Evolutionary conservation across 1,140 invertebrate species (phyloP), one percentile per base, ranked within the genome.

Genomic region (Campoletis sonorensis): DNA sequence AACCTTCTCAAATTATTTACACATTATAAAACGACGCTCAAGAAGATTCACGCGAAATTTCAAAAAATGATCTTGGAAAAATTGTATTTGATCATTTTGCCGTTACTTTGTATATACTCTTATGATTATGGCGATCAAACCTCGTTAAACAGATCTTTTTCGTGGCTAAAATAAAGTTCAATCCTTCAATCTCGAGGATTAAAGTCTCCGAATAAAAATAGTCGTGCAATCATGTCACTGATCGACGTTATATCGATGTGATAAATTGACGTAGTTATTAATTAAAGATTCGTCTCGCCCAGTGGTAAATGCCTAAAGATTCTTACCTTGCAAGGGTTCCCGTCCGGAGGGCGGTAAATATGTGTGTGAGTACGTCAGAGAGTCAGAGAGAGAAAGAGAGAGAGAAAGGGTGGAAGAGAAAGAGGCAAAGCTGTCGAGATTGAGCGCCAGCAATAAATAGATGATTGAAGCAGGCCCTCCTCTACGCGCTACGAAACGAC

Each of bases 371-470:
- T n/a, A n/a, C n/a, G n/a, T n/a, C n/a, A n/a, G n/a, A n/a, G n/a
- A n/a, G n/a, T n/a, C n/a, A n/a, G n/a, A n/a, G n/a, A n/a, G n/a
- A n/a, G n/a, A n/a, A 68, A 45, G 72, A 80, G 78, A 80, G 72
- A 77, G 76, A 64, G 33, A 21, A 30, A 51, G 49, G 11, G 27
- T 4, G 49, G 18, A 23, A 49, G 33, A 8, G 23, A 23, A 23
- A 2, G 37, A 37, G 67, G 67, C 30, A 70, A 70, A 33, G 15
- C 33, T 23, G 40, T 54, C 33, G 83, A 85, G 85, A 88, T 88
- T 88, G 84, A 82, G 51, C 72, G 76, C 72, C 75, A 86, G 87
- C 84, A 90, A 89, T 90, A 90, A 89, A 90, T 90, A 86, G 86
- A 88, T 87, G 89, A 90, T 90, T 86, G 88, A 89, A 82, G 81